Conservation (phyloP, 2,888 invertebrate genomes). For the Petrolisthes cinctipes region DNA sequence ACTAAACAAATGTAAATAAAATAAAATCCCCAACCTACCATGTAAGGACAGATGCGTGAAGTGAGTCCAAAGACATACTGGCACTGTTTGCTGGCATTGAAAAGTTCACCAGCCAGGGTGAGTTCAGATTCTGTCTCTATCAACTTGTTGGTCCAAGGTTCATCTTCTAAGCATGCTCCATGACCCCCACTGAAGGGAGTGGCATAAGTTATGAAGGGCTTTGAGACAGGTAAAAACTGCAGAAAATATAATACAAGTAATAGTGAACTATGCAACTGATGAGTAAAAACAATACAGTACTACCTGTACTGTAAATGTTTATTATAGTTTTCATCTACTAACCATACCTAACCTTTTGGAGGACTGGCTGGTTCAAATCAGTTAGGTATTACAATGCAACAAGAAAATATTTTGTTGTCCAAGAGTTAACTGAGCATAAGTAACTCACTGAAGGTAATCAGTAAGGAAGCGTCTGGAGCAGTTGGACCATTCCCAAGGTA, state of each 20-base stretch:
- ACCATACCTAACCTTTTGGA: too few species aligned
- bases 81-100: constrained; percentile 84
- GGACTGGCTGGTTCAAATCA: too few species aligned
- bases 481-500: constrained; percentile 90
- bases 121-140: constrained; percentile 64
- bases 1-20: neutral
- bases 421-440: neutral
- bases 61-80: constrained; percentile 83
- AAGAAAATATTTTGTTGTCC: neutral
- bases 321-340: too few species aligned
- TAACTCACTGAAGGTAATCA: constrained; percentile 85
- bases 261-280: too few species aligned
- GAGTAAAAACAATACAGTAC: too few species aligned
- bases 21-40: constrained; percentile 70
- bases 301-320: too few species aligned
- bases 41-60: constrained; percentile 77
- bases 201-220: too few species aligned
- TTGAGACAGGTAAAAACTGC: too few species aligned
- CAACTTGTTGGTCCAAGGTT: constrained; percentile 72
- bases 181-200: constrained; percentile 70
- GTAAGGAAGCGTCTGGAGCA: constrained; percentile 83
- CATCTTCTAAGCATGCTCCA: constrained; percentile 81
- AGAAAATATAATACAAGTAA: too few species aligned
- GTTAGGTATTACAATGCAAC: neutral
- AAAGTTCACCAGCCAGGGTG: constrained; percentile 79